phyloP scores from a whole-genome alignment of 2,888 invertebrate species.

The Aquatica leii region DNA sequence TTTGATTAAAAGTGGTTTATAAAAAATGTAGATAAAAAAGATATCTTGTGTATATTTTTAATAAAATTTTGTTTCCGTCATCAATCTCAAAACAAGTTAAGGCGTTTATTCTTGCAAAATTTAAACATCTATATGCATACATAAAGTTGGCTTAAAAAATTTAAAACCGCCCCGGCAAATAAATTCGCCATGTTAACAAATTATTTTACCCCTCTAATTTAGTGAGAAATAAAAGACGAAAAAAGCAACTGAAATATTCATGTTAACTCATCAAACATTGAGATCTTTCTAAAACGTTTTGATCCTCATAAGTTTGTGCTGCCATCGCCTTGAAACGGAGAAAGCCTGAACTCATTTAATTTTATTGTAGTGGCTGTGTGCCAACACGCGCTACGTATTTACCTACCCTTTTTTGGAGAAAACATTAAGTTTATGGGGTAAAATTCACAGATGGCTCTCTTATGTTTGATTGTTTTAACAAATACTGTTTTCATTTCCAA shows the following conservation, averaged over 20 bases:
- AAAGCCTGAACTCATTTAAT: constrained; percentile 46
- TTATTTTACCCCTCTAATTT: neutral
- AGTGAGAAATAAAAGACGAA: neutral
- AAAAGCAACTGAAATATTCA: constrained; percentile 16
- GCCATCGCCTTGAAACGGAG: constrained; percentile 44
- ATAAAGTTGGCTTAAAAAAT: too few species aligned
- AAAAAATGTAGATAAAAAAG: too few species aligned
- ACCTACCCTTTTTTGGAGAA: constrained; percentile 27
- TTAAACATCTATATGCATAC: too few species aligned
- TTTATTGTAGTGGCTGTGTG: constrained; percentile 41
- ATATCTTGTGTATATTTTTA: too few species aligned
- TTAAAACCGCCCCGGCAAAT: too few species aligned
- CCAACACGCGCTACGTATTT: constrained; percentile 36
- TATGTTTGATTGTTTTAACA: constrained; percentile 8
- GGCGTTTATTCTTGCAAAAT: too few species aligned
- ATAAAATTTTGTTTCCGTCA: too few species aligned
- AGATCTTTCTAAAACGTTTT: constrained; percentile 18
- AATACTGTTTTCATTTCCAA: too few species aligned
- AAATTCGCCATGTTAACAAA: too few species aligned
- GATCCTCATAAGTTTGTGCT: constrained; percentile 46
- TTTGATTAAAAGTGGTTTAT: too few species aligned
- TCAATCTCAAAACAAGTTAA: too few species aligned
- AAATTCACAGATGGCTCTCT: constrained; percentile 42
- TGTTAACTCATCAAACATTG: constrained; percentile 5
- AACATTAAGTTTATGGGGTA: constrained; percentile 33